These are phyloP conservation scores for Sinelater perroti DNA, from an alignment of 2,888 invertebrate species.

Conservation along the genomic window DNA sequence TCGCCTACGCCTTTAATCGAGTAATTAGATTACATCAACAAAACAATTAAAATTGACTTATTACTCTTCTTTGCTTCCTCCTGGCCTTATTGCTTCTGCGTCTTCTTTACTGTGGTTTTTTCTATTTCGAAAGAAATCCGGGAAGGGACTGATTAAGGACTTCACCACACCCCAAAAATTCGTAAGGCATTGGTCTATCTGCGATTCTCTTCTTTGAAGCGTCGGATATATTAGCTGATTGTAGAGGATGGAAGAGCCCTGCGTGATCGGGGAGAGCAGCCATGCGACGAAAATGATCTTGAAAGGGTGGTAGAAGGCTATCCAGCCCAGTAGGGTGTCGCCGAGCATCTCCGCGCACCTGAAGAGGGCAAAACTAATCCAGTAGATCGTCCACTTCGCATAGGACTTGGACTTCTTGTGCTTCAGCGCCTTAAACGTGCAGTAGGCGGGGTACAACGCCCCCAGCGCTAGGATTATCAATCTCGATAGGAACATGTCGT, in stretches of 20 bases:
- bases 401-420: not conserved
- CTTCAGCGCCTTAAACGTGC: not conserved
- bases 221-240: not conserved
- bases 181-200: too few species aligned
- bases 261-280: constrained; percentile 12
- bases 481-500: constrained; percentile 3
- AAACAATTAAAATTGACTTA: too few species aligned
- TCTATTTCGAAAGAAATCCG: too few species aligned
- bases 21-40: too few species aligned
- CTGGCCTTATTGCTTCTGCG: too few species aligned
- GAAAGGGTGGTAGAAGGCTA: not conserved
- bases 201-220: not conserved
- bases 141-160: too few species aligned
- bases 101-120: too few species aligned
- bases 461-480: constrained; percentile 12
- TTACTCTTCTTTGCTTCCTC: too few species aligned
- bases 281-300: constrained; percentile 14
- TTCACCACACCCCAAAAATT: too few species aligned
- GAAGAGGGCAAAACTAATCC: constrained; percentile 6
- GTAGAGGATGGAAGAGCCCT: constrained; percentile 7
- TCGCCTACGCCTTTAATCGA: too few species aligned
- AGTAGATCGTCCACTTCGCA: constrained; percentile 13
- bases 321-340: constrained; percentile 1
- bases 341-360: not conserved
- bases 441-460: constrained; percentile 5